Evolutionary conservation across 2,797 vertebrate genomes (phyloP), one percentile per base, ranked within the genome.

Genomic region (Gorsachius magnificus): DNA sequence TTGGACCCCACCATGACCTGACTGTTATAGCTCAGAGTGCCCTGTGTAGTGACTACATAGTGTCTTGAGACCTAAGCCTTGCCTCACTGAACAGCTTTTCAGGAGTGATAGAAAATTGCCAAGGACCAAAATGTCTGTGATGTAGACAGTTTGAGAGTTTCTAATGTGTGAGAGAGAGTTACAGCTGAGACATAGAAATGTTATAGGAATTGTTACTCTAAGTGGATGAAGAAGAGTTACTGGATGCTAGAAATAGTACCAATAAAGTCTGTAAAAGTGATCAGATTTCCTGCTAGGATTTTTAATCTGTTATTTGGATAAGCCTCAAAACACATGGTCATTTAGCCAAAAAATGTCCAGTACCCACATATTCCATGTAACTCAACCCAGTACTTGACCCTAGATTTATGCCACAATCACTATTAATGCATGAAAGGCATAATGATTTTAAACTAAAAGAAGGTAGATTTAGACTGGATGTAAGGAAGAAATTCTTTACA

Each of bases 11-110:
- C 11, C 19, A 31, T 53, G 26, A 50, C 51, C 76, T 48, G 43
- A 45, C 3, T 24, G 81, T 78, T 93, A 89, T 31, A 36, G 57
- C 64, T 96, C 74, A 84, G 87, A 75, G 74, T 53, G 48, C 46
- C 33, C 29, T 57, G 64, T 76, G 38, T 81, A 81, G 79, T 86
- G 63, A 68, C 83, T 83, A 76, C 24, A 16, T 36, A 51, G 61
- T 71, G 65, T 66, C 35, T 88, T 10, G 11, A 71, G 82, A 26
- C 53, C 11, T 26, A 75, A 93, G 78, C 85, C 83, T 60, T 79
- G 70, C 77, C 74, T 95, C 90, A 86, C 53, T 80, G 84, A 93
- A 88, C 83, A 95, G 54, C 84, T 95, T 96, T 93, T 63, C 50
- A 72, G 16, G 41, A 78, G 78, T 54, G 48, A 79, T 28, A 58